A percentile compares a stretch with the other conserved stretches of the same genome.
Conservation (phyloP, 2,113 vertebrate species). For the Lasiurus borealis region DNA sequence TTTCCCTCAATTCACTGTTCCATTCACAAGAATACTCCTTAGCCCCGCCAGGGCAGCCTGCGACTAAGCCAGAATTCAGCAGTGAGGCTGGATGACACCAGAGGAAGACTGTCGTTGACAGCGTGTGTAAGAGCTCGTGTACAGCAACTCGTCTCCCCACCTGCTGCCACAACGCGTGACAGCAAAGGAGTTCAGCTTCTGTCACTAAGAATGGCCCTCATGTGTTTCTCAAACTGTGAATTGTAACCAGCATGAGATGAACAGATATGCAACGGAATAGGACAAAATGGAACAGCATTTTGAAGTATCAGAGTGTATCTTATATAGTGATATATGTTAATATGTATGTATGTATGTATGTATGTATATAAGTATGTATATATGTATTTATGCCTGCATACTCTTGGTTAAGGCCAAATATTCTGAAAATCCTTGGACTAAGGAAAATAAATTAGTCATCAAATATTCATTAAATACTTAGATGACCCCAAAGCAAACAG, state of each 20-base stretch:
- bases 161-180: not conserved
- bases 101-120: not conserved
- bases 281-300: not conserved
- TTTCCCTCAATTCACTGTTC: conserved; percentile 43
- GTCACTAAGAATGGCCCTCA: not conserved
- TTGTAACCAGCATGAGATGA: not conserved
- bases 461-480: not conserved
- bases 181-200: not conserved
- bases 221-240: not conserved
- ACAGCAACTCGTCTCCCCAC: not conserved
- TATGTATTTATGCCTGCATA: not conserved
- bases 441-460: conserved; percentile 23
- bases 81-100: not conserved
- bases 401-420: not conserved
- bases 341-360: too few relatives aligned
- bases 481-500: not conserved
- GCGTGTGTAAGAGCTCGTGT: not conserved
- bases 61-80: not conserved
- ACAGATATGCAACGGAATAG: not conserved
- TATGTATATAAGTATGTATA: not conserved
- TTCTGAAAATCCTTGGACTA: not conserved
- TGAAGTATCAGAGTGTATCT: not conserved
- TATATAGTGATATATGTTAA: not conserved
- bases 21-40: conserved; percentile 58
- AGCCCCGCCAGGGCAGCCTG: conserved; percentile 18